Conservation (phyloP, 2,888 invertebrate species). For the Byasa hedistus region DNA sequence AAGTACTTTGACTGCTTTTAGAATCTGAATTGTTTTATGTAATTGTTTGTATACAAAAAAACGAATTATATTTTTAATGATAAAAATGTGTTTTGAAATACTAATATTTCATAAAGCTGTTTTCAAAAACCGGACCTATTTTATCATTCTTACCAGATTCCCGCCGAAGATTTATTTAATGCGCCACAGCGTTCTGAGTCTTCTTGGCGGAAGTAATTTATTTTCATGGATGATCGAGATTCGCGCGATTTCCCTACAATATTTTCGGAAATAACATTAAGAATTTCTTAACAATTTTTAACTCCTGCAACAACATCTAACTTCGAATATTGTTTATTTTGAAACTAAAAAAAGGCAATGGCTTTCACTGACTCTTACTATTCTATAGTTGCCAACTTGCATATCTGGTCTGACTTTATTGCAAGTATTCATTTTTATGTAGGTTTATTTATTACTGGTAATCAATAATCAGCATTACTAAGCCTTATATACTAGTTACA, state of each 20-base stretch:
- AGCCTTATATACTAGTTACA: neutral
- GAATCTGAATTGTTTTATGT: no score
- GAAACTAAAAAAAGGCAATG: no score
- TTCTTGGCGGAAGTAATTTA: conserved; percentile 19
- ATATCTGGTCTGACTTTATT: no score
- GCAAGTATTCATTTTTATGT: no score
- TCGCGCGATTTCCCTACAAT: neutral
- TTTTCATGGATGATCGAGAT: conserved; percentile 10
- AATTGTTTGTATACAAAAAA: neutral
- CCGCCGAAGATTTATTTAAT: conserved; percentile 15
- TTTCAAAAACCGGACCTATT: neutral
- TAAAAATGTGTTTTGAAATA: neutral
- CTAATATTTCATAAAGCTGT: neutral
- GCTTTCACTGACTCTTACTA: no score
- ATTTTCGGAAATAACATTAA: neutral
- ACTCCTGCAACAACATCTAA: no score
- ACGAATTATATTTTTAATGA: neutral
- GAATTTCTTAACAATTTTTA: neutral
- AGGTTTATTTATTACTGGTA: no score
- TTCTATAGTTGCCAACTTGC: no score
- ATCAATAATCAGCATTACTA: neutral
- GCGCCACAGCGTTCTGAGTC: conserved; percentile 10
- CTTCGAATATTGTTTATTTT: no score
- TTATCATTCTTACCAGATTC: conserved; percentile 5
- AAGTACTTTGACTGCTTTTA: no score